A percentile compares a stretch with the other conserved stretches of the same genome.
Conservation (phyloP, 2,888 invertebrate species). For the Rhingia rostrata region DNA sequence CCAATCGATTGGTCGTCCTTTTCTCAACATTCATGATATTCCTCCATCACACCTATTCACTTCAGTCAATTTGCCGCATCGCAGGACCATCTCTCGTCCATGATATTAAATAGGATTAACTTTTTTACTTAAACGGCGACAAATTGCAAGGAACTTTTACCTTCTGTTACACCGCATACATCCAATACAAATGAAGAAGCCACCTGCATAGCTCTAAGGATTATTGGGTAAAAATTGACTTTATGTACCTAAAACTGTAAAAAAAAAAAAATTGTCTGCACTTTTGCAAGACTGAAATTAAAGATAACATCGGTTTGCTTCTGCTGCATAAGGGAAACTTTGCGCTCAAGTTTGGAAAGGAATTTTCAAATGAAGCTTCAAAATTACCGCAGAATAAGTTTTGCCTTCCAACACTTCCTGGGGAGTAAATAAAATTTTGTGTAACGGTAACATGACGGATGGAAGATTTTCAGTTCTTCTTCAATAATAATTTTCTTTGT, state of each 20-base stretch:
- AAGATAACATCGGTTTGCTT: conserved; percentile 49
- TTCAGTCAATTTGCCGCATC: conserved; percentile 34
- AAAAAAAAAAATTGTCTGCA: conserved; percentile 12
- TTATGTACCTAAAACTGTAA: not conserved
- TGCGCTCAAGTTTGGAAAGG: conserved; percentile 16
- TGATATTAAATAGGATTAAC: conserved; percentile 46
- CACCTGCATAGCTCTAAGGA: conserved; percentile 49
- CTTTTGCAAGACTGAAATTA: conserved; percentile 44
- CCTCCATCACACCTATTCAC: conserved; percentile 2
- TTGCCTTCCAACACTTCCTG: not conserved
- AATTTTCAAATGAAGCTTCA: conserved; percentile 38
- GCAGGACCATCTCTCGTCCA: conserved; percentile 31
- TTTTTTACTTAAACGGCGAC: conserved; percentile 39
- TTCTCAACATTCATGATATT: not conserved
- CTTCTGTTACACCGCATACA: not conserved
- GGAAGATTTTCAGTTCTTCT: conserved; percentile 1
- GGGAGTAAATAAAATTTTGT: conserved; percentile 21
- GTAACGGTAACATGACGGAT: conserved; percentile 27
- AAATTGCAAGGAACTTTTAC: conserved; percentile 39
- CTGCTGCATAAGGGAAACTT: conserved; percentile 26
- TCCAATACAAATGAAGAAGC: conserved; percentile 26
- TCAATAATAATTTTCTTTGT: conserved; percentile 6
- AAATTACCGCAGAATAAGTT: conserved; percentile 45
- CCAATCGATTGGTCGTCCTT: conserved; percentile 35
- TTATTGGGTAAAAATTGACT: conserved; percentile 13